Conservation (phyloP, 92 coral and sea anemone genomes). For the Palythoa caribaeorum region DNA sequence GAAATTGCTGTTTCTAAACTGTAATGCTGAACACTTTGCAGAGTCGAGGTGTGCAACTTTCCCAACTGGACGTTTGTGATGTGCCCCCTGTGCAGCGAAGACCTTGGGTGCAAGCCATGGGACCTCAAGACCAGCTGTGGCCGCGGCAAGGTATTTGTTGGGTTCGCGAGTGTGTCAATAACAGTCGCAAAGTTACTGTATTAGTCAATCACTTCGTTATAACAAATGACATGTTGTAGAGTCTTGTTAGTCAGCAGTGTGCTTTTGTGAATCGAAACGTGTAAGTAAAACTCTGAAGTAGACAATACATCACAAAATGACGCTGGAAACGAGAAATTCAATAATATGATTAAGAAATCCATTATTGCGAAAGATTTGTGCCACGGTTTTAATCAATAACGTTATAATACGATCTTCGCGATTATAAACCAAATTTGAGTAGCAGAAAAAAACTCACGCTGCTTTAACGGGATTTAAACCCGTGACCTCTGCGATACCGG, state of each 20-base stretch:
- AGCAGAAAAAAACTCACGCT: too few relatives aligned
- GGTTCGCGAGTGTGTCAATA: neutral
- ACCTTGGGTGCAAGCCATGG: constrained; percentile 91
- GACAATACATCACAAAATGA: too few relatives aligned
- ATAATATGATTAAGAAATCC: too few relatives aligned
- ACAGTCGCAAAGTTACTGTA: neutral
- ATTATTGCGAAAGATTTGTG: too few relatives aligned
- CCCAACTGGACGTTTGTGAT: constrained; percentile 93
- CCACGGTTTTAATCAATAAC: too few relatives aligned
- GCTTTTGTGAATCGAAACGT: too few relatives aligned
- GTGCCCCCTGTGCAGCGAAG: constrained; percentile 98
- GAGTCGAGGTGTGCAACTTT: constrained; percentile 92
- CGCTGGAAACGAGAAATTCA: too few relatives aligned
- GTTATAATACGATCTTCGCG: too few relatives aligned
- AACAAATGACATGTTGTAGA: neutral
- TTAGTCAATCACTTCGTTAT: neutral
- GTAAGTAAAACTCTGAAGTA: too few relatives aligned
- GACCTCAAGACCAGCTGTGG: constrained; percentile 90
- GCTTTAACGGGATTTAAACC: too few relatives aligned
- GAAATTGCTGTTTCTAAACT: neutral
- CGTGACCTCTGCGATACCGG: too few relatives aligned
- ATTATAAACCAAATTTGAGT: too few relatives aligned
- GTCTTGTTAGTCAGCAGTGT: neutral
- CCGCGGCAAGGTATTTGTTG: constrained; percentile 81
- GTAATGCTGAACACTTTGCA: neutral